These are phyloP conservation scores for Gouania willdenowi DNA, from an alignment of 2,797 vertebrate species.

Conservation along the genomic window DNA sequence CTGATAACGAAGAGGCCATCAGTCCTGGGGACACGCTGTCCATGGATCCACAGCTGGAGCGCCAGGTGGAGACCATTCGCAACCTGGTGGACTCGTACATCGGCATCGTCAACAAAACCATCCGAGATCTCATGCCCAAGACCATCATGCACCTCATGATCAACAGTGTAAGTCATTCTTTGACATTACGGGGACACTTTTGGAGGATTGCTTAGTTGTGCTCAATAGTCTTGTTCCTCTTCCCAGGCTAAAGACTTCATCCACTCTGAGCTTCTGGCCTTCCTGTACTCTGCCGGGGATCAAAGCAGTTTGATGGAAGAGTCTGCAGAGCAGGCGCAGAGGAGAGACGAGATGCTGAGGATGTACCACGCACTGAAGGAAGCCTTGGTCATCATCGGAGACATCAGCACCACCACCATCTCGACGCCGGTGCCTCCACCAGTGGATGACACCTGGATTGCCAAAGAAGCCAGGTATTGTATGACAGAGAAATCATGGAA, in stretches of 20 bases:
- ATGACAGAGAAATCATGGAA: too few species aligned
- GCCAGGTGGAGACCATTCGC: conserved; percentile 94
- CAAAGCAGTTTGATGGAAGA: conserved; percentile 95
- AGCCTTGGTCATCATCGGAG: conserved; percentile 86
- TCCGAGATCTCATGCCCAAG: conserved; percentile 96
- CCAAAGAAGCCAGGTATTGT: conserved; percentile 64
- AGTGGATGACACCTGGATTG: conserved; percentile 87
- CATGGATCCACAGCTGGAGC: conserved; percentile 95
- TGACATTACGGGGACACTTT: not conserved
- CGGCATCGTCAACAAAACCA: conserved; percentile 91
- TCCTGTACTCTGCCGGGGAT: conserved; percentile 85
- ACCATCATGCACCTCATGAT: conserved; percentile 99
- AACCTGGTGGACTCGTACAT: conserved; percentile 96
- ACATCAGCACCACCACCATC: conserved; percentile 91
- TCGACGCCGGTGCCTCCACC: conserved; percentile 86
- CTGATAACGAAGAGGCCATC: conserved; percentile 78
- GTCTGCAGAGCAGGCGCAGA: conserved; percentile 88
- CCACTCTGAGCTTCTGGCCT: conserved; percentile 92
- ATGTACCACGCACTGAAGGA: conserved; percentile 94
- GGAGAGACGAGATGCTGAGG: conserved; percentile 89
- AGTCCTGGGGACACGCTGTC: conserved; percentile 85
- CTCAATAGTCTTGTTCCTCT: too few species aligned
- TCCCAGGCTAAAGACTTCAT: conserved; percentile 93
- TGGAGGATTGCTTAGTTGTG: too few species aligned
- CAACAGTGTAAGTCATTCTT: conserved; percentile 77